These are phyloP conservation scores for Hirundo rustica DNA, from an alignment of 2,797 vertebrate genomes.

Conservation along the genomic window DNA sequence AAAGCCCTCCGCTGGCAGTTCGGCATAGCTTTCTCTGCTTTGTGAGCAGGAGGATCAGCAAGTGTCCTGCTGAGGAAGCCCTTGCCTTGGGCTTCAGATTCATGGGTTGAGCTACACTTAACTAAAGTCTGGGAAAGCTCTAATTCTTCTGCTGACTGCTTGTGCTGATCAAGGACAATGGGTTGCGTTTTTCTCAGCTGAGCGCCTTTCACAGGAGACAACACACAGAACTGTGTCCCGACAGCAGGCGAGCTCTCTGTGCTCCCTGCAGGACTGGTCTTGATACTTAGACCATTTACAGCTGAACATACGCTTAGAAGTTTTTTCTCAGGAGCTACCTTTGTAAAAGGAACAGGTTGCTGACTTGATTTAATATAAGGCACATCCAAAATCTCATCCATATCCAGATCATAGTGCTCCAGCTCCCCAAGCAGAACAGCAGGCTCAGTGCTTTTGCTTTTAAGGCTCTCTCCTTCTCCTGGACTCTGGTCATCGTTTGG, in stretches of 20 bases:
- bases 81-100: conserved; percentile 81
- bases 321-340: conserved; percentile 84
- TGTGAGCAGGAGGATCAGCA: conserved; percentile 79
- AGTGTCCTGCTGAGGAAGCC: conserved; percentile 83
- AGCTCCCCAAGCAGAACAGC: conserved; percentile 85
- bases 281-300: conserved; percentile 78
- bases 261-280: conserved; percentile 74
- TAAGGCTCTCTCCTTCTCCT: conserved; percentile 70
- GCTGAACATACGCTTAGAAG: conserved; percentile 76
- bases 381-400: conserved; percentile 99
- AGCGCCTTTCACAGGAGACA: conserved; percentile 90
- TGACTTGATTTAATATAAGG: conserved; percentile 96
- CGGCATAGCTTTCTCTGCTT: conserved; percentile 69
- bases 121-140: conserved; percentile 75
- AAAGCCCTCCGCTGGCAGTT: conserved; percentile 81
- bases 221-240: conserved; percentile 84
- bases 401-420: conserved; percentile 98
- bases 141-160: conserved; percentile 73
- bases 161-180: conserved; percentile 82
- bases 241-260: conserved; percentile 74
- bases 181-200: conserved; percentile 87
- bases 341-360: conserved; percentile 87
- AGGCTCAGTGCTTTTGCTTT: conserved; percentile 68
- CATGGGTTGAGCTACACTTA: conserved; percentile 79
- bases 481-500: conserved; percentile 60